These are phyloP conservation scores for Semicossyphus pulcher DNA, from an alignment of 2,113 vertebrate species.

Conservation along the genomic window DNA sequence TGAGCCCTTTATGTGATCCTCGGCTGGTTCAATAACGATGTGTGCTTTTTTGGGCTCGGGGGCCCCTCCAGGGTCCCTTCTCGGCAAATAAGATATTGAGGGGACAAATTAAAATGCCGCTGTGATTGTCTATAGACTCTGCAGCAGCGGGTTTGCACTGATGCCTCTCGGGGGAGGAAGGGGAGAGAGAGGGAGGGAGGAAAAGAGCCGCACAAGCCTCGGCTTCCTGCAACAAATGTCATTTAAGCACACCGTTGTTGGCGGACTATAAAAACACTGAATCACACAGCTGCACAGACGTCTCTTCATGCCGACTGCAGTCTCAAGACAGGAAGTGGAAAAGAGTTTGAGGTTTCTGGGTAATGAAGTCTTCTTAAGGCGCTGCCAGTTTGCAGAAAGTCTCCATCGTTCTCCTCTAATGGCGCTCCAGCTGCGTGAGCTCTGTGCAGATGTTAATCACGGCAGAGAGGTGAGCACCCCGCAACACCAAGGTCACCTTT, in stretches of 20 bases:
- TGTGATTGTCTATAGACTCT: constrained; percentile 57
- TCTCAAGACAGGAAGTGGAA: no score
- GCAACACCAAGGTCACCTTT: constrained; percentile 36
- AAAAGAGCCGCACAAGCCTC: background rate
- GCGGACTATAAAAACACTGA: background rate
- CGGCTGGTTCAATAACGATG: constrained; percentile 62
- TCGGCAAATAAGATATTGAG: constrained; percentile 68
- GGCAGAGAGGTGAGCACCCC: background rate
- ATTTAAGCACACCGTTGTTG: constrained; percentile 4
- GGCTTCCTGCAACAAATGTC: background rate
- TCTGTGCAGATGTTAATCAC: constrained; percentile 30
- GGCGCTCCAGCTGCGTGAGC: constrained; percentile 4
- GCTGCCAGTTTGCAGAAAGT: no score
- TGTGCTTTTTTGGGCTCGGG: constrained; percentile 31
- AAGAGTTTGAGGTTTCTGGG: no score
- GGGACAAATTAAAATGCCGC: constrained; percentile 64
- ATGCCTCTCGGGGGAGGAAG: background rate
- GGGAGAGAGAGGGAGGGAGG: background rate
- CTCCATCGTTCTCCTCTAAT: constrained; percentile 16
- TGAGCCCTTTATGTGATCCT: constrained; percentile 52
- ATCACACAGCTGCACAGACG: no score
- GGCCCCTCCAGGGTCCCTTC: constrained; percentile 28
- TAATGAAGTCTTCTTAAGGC: no score
- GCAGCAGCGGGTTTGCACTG: constrained; percentile 28
- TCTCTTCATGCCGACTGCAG: no score